Evolutionary conservation across 2,113 vertebrate genomes (phyloP).

Genomic region (Tetraodon nigroviridis): DNA sequence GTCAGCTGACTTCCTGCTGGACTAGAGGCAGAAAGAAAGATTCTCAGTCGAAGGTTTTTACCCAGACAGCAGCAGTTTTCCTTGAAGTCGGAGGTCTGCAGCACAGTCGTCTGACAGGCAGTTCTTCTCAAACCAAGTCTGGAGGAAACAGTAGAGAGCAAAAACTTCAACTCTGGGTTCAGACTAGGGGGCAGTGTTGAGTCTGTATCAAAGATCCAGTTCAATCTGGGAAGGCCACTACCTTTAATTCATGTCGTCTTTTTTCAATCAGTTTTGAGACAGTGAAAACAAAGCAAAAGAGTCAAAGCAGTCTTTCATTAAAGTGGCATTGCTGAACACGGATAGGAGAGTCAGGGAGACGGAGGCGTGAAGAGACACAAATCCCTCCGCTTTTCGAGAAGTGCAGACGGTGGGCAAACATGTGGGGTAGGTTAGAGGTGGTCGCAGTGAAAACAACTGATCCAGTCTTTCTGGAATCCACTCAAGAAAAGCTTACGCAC

Average conservation of each 20-base stretch:
- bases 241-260: slow-evolving; percentile 15
- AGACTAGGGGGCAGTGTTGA: slow-evolving; percentile 66
- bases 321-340: no score
- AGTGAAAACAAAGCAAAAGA: slow-evolving; percentile 5
- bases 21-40: slow-evolving; percentile 24
- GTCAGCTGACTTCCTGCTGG: slow-evolving; percentile 47
- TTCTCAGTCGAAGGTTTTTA: slow-evolving; percentile 56
- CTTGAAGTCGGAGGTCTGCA: slow-evolving; percentile 87
- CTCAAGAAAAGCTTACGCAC: slow-evolving; percentile 62
- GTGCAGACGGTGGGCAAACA: slow-evolving; percentile 46
- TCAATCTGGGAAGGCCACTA: no score
- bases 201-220: slow-evolving; percentile 15
- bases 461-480: slow-evolving; percentile 56
- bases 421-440: slow-evolving; percentile 57
- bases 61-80: slow-evolving; percentile 88
- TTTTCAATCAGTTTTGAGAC: slow-evolving; percentile 28
- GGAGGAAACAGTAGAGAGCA: slow-evolving; percentile 52
- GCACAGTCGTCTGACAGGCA: slow-evolving; percentile 95
- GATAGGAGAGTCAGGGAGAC: slow-evolving; percentile 34
- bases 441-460: slow-evolving; percentile 67
- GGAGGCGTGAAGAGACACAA: slow-evolving; percentile 46
- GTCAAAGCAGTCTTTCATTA: no score
- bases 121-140: slow-evolving; percentile 98
- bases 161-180: slow-evolving; percentile 33
- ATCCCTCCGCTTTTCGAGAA: slow-evolving; percentile 31